Conservation (phyloP, 2,888 invertebrate genomes). For the Sphaerophoria taeniata region DNA sequence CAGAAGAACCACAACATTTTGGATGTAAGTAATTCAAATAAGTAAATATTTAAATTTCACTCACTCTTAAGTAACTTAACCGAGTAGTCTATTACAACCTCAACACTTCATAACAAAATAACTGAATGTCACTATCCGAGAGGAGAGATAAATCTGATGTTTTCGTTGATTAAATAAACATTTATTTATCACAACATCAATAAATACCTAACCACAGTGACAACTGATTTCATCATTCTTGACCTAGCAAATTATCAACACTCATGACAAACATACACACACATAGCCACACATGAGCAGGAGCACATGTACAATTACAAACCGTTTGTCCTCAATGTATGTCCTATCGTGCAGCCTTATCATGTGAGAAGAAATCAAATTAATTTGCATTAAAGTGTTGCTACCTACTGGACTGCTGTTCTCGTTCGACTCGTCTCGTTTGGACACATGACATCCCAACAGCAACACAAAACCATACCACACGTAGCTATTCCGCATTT, state of each 20-base stretch:
- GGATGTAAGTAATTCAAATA: too few relatives aligned
- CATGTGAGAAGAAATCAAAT: slow-evolving; percentile 25
- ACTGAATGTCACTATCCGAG: not conserved
- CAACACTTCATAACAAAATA: slow-evolving; percentile 1
- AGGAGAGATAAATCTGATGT: not conserved
- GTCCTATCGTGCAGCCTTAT: slow-evolving; percentile 1
- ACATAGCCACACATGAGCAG: not conserved
- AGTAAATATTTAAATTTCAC: too few relatives aligned
- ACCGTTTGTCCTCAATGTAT: slow-evolving; percentile 13
- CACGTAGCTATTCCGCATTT: slow-evolving; percentile 13
- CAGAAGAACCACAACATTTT: too few relatives aligned
- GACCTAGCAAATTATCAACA: slow-evolving; percentile 38
- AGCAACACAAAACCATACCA: not conserved
- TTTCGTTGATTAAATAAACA: slow-evolving; percentile 12
- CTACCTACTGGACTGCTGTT: not conserved
- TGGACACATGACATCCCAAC: too few relatives aligned
- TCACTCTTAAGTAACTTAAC: not conserved
- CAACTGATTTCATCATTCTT: slow-evolving; percentile 38
- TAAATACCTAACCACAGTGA: slow-evolving; percentile 7
- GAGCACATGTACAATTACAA: not conserved
- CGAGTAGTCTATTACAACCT: not conserved
- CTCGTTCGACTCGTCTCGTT: not conserved
- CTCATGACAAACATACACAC: not conserved
- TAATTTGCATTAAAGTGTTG: slow-evolving; percentile 25
- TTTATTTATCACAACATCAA: slow-evolving; percentile 18